Conservation (phyloP, 2,797 vertebrate species). For the Chromis chromis region DNA sequence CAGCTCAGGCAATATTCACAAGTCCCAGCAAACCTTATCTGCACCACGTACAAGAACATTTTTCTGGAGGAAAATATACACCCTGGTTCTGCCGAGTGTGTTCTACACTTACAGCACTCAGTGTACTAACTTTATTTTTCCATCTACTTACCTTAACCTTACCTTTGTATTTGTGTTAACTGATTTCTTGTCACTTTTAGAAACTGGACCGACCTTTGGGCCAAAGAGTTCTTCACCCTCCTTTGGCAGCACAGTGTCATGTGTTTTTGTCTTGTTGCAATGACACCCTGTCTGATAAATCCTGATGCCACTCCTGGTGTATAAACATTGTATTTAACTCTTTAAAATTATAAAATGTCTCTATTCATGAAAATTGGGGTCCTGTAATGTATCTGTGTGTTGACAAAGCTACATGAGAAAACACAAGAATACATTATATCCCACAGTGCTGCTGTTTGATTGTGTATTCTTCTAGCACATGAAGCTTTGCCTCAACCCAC, state of each 20-base stretch:
- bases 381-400: constrained; percentile 40
- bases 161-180: constrained; percentile 47
- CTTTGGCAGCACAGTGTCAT: constrained; percentile 50
- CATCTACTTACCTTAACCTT: constrained; percentile 51
- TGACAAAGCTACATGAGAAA: constrained; percentile 65
- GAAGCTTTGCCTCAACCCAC: constrained; percentile 66
- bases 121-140: constrained; percentile 67
- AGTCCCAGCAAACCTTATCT: constrained; percentile 71
- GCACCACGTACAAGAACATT: constrained; percentile 63
- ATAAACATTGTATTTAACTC: constrained; percentile 11
- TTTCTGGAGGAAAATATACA: constrained; percentile 68
- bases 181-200: constrained; percentile 59
- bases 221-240: constrained; percentile 54
- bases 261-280: constrained; percentile 36
- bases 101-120: constrained; percentile 42
- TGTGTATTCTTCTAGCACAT: constrained; percentile 61
- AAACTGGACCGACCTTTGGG: constrained; percentile 63
- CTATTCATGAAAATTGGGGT: constrained; percentile 17
- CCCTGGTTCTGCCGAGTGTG: constrained; percentile 22
- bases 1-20: constrained; percentile 71
- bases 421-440: constrained; percentile 20
- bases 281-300: constrained; percentile 33
- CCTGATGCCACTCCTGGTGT: constrained; percentile 34
- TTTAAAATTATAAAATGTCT: constrained; percentile 3
- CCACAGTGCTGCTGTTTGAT: constrained; percentile 10